These are phyloP conservation scores for Catharus fuscescens DNA, from an alignment of 2,113 vertebrate species.

Conservation along the genomic window DNA sequence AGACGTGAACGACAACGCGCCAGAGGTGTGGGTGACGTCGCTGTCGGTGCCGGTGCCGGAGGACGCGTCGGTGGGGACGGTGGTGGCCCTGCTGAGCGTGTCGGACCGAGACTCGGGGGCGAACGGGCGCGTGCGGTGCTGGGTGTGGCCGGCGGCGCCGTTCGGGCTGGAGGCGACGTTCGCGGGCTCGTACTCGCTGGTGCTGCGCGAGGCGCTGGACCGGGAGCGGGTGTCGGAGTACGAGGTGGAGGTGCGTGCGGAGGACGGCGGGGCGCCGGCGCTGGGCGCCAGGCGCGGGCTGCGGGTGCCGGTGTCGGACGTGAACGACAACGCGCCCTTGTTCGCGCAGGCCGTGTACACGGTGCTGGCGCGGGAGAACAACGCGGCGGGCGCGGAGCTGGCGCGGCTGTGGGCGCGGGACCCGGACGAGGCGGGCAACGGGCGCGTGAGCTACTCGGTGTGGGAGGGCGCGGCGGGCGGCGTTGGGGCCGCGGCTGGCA, in stretches of 20 bases:
- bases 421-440: slow-evolving; percentile 75
- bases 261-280: slow-evolving; percentile 67
- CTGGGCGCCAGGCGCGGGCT: not conserved
- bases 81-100: slow-evolving; percentile 84
- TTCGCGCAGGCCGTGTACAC: slow-evolving; percentile 70
- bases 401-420: slow-evolving; percentile 66
- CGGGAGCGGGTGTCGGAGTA: slow-evolving; percentile 75
- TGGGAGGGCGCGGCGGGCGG: not conserved
- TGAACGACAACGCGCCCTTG: slow-evolving; percentile 80
- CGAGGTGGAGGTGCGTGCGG: slow-evolving; percentile 73
- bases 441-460: slow-evolving; percentile 70
- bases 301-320: not conserved
- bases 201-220: slow-evolving; percentile 70
- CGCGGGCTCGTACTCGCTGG: slow-evolving; percentile 60
- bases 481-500: not conserved
- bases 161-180: slow-evolving; percentile 62
- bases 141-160: slow-evolving; percentile 35
- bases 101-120: slow-evolving; percentile 80
- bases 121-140: slow-evolving; percentile 72
- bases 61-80: slow-evolving; percentile 76
- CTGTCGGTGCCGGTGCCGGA: slow-evolving; percentile 78
- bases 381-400: slow-evolving; percentile 68
- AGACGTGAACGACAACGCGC: slow-evolving; percentile 85
- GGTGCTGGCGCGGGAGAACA: slow-evolving; percentile 68
- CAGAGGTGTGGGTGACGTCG: slow-evolving; percentile 80